phyloP scores from a whole-genome alignment of 2,888 invertebrate species.

The Cabera pusaria region DNA sequence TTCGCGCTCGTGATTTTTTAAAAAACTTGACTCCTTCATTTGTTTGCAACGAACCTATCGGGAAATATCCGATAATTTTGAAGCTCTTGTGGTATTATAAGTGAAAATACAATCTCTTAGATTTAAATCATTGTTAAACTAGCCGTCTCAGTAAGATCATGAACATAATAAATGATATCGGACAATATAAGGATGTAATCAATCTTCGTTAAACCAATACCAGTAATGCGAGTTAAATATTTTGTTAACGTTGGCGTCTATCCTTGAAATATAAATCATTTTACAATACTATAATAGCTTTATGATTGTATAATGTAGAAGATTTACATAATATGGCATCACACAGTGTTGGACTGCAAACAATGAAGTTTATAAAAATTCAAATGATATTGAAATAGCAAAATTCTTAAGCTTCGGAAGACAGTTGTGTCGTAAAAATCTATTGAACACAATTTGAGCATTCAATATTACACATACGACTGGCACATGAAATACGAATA shows the following conservation, averaged over 20 bases:
- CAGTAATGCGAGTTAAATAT: conserved; percentile 21
- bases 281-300: conserved; percentile 19
- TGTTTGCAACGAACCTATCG: too few relatives aligned
- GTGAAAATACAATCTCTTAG: too few relatives aligned
- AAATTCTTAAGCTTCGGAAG: conserved; percentile 32
- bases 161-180: conserved; percentile 19
- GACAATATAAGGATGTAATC: conserved; percentile 19
- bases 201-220: conserved; percentile 23
- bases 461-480: conserved; percentile 52
- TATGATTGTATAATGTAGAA: conserved; percentile 23
- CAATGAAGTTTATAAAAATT: conserved; percentile 22
- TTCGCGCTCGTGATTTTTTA: too few relatives aligned
- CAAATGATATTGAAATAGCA: conserved; percentile 16
- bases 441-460: conserved; percentile 48
- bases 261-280: conserved; percentile 29
- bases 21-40: too few relatives aligned
- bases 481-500: conserved; percentile 62
- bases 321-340: conserved; percentile 26
- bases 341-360: conserved; percentile 21
- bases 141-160: conserved; percentile 11
- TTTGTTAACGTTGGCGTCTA: conserved; percentile 24
- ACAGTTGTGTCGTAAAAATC: conserved; percentile 42
- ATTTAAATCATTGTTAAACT: conserved; percentile 10
- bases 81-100: too few relatives aligned
- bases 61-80: too few relatives aligned